Percentiles rank a stretch among this genome's conserved stretches.
Conservation (phyloP, 2,888 invertebrate species). For the Eutolmus rufibarbis region DNA sequence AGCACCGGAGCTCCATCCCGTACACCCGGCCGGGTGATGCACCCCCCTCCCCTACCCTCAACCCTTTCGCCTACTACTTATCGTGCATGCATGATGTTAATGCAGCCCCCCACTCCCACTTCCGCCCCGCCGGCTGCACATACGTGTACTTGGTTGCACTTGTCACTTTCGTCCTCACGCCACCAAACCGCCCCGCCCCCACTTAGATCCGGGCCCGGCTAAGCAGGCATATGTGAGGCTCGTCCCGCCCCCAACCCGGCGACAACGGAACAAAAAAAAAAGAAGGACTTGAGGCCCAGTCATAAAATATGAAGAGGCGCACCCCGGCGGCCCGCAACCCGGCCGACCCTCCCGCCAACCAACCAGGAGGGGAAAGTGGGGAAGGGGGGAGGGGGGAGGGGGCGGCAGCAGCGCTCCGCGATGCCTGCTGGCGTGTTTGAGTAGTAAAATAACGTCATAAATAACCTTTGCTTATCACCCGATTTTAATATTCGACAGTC, state of each 20-base stretch:
- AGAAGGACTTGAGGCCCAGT: not conserved
- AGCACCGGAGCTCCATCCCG: not conserved
- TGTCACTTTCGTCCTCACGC: conserved; percentile 22
- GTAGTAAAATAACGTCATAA: conserved; percentile 43
- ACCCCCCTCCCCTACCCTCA: not conserved
- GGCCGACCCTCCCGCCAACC: not conserved
- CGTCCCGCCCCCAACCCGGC: not conserved
- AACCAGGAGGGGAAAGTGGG: not conserved
- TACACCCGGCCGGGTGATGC: not conserved
- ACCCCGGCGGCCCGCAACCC: not conserved
- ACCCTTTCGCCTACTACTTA: not conserved
- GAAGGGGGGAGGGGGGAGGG: too few species aligned
- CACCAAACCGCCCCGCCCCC: not conserved
- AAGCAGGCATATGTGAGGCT: not conserved
- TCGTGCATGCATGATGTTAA: conserved; percentile 25
- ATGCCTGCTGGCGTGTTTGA: conserved; percentile 29
- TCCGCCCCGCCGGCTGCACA: not conserved
- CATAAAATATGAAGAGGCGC: conserved; percentile 29
- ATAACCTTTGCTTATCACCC: conserved; percentile 47
- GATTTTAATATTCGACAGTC: conserved; percentile 48
- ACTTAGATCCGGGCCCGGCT: not conserved
- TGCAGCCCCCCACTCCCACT: not conserved
- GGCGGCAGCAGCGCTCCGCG: not conserved
- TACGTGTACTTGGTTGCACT: conserved; percentile 18
- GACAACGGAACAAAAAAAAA: not conserved